Base-by-base conservation (phyloP, 2,888 invertebrate genomes). In the Andricus curvator region DNA sequence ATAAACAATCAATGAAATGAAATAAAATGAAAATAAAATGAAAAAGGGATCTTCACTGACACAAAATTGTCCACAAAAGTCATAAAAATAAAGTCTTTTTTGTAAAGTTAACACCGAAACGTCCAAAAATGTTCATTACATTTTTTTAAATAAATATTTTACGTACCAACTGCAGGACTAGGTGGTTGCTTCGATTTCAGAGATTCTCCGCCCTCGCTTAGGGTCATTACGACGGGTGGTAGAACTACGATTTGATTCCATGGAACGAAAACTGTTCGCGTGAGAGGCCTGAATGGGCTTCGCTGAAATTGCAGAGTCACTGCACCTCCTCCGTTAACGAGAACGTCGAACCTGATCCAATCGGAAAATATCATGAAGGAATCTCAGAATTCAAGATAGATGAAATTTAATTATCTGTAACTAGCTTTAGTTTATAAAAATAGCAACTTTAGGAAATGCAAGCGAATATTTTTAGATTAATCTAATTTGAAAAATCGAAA, bases 261-360 rank as follows among this genome's bases (percentile, higher is more conserved):
- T 29, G 99, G 99, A 83, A 98, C 98, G 93, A 97, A 98, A 82
- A 99, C 97, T 4, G 98, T 98, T 91, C 96, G 95, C 84, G 97
- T 96, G 81, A 97, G 94, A 0, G 97, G 96, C 91, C 96, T 96
- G 95, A 98, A 99, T 41, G 99, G 99, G 80, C 97, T 97, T 82
- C 99, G 95, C 92, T 98, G 98, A 94, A 99, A 99, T 93, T 98
- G 98, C 86, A 99, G 94, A 29, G 98, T 98, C 80, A 99, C 98
- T 2, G 99, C 98, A 51, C 99, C 99, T 74, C 99, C 99, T 22
- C 99, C 99, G 93, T 99, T 99, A 83, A 99, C 99, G 90, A 99
- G 94, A 81, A 99, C 97, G 94, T 99, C 99, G 94, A 99, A 99
- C 97, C 99, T 99, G 93, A 84, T 93, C 78, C 65, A 80, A 56